A percentile compares a stretch with the other conserved stretches of the same genome.
These are phyloP conservation scores for Actenoides hombroni DNA, from an alignment of 2,113 vertebrate species.

Conservation along the genomic window DNA sequence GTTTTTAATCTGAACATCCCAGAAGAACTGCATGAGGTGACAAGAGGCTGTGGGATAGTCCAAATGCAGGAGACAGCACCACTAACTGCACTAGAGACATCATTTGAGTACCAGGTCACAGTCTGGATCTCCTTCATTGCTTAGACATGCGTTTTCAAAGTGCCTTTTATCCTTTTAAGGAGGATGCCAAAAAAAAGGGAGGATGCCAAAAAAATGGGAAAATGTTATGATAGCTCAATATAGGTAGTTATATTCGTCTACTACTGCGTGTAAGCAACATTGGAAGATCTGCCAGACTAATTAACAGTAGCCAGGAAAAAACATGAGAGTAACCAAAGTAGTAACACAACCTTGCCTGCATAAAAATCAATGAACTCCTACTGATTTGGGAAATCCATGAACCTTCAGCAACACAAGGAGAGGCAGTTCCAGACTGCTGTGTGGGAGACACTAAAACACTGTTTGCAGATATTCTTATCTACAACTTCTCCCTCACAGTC, in stretches of 20 bases:
- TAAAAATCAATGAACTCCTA: slow-evolving; percentile 42
- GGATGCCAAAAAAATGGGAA: neutral
- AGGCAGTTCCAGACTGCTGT: slow-evolving; percentile 44
- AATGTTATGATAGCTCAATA: neutral
- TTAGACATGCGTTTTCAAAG: neutral
- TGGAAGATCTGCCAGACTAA: slow-evolving; percentile 21
- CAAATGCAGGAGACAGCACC: neutral
- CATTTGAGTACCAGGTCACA: neutral
- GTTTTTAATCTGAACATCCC: neutral
- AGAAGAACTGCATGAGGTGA: neutral
- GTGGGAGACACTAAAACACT: slow-evolving; percentile 52
- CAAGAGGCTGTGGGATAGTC: neutral
- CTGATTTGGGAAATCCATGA: slow-evolving; percentile 37
- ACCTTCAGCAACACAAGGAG: neutral
- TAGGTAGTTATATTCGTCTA: neutral
- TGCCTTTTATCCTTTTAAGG: neutral
- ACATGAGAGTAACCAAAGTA: neutral
- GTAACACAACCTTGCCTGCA: slow-evolving; percentile 2
- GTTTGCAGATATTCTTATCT: slow-evolving; percentile 37
- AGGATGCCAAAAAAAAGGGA: neutral
- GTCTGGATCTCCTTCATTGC: neutral
- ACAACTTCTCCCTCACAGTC: neutral
- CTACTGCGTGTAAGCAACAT: neutral
- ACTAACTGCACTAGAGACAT: neutral
- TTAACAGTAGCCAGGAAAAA: slow-evolving; percentile 28